Conservation (phyloP, 1,140 invertebrate species). For the Lysiphlebus fabarum region DNA sequence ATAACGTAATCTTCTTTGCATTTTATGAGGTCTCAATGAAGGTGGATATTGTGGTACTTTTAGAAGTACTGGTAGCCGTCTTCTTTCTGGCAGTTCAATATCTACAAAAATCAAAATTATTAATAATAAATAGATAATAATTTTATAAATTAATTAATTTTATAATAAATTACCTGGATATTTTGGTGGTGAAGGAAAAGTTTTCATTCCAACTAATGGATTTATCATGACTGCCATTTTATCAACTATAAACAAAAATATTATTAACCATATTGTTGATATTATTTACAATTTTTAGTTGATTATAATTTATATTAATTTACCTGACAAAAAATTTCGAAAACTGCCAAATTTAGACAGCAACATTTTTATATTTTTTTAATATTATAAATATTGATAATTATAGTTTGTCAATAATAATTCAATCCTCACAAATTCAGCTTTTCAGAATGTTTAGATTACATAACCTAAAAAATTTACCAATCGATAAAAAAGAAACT, state of each 20-base stretch:
- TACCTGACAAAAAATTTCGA: constrained; percentile 17
- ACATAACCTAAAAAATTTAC: no score
- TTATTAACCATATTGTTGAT: not conserved
- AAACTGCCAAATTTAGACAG: not conserved
- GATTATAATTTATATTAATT: not conserved
- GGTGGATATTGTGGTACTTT: constrained; percentile 70
- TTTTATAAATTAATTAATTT: not conserved
- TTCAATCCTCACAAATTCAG: no score
- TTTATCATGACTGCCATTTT: constrained; percentile 30
- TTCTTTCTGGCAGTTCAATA: constrained; percentile 70
- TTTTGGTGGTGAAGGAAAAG: constrained; percentile 60
- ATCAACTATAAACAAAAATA: constrained; percentile 13
- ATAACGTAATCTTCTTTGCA: constrained; percentile 73
- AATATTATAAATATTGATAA: no score
- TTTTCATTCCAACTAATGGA: constrained; percentile 60
- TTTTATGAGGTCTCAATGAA: constrained; percentile 71
- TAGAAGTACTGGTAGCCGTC: constrained; percentile 65
- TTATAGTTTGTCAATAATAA: no score
- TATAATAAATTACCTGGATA: constrained; percentile 52
- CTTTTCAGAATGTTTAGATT: no score
- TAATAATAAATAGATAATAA: not conserved
- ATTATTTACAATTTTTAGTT: not conserved
- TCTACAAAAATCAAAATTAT: constrained; percentile 51
- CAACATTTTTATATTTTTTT: constrained; percentile 10
- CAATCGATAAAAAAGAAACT: no score